Evolutionary conservation across 2,888 invertebrate genomes (phyloP), one percentile per base, ranked within the genome.

Genomic region (Ypsolopha scabrella): DNA sequence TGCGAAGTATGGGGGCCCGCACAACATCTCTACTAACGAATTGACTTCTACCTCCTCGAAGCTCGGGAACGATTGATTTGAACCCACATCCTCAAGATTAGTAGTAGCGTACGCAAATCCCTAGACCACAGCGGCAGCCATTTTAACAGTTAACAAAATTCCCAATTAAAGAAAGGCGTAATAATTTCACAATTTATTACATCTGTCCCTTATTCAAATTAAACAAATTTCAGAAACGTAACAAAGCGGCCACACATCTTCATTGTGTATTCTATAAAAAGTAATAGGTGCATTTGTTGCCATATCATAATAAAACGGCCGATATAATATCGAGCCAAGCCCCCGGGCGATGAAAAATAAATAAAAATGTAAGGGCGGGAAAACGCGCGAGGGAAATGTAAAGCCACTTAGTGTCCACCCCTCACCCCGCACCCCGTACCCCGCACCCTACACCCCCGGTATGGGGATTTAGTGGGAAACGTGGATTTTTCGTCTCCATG

Each of bases 341-440:
- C 80, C 66, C 58, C 62, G 64, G 72, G 81, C 81, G 75, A 82
- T 82, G 83, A 80, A 81, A 82, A 78, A 83, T 83, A 85, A 82
- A 85, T 83, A 85, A 81, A 82, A 80, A 68, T 60, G 67, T 56
- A 62, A 63, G 64, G 52, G 41, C 50, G 50, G 60, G 63, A 62
- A 56, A 63, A 61, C 60, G 63, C 63, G 59, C 61, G 71, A 76
- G 72, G 63, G 75, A 75, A 80, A 80, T 77, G 78, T 75, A 79
- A 80, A 75, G 72, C 74, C 76, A 73, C 77, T 79, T 76, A 77
- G 70, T 68, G 68, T 87, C 77, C 65, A 88, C 81, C 59, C 68
- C 71, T 56, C 64, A 75, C 72, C 55, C 70, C 71, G 55, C 70
- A 14, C 48, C 48, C 38, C 24, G 2, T 39, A 33, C 10, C 10